A percentile compares a stretch with the other conserved stretches of the same genome.
These are phyloP conservation scores for Tautogolabrus adspersus DNA, from an alignment of 2,113 vertebrate genomes.

Conservation along the genomic window DNA sequence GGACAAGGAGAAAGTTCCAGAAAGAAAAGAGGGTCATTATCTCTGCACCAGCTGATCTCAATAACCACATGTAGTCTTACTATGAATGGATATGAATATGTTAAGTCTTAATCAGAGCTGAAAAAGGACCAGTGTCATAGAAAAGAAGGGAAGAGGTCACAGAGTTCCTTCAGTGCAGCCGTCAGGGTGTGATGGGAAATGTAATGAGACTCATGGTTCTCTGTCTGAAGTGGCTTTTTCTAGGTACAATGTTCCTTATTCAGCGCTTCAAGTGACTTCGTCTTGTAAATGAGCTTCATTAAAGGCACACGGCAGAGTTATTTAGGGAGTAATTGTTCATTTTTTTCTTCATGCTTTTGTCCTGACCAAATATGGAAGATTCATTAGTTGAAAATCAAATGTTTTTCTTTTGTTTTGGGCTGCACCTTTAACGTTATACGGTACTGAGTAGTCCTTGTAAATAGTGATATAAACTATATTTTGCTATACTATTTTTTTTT, in stretches of 20 bases:
- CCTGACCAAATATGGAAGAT: background rate
- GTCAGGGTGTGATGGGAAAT: conserved; percentile 8
- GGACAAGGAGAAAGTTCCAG: conserved; percentile 5
- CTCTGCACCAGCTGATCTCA: background rate
- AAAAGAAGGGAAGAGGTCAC: background rate
- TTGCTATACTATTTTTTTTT: no score
- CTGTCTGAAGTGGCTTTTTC: conserved; percentile 1
- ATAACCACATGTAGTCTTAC: background rate
- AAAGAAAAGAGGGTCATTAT: background rate
- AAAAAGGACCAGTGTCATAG: background rate
- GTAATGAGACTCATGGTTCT: background rate
- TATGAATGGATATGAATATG: background rate
- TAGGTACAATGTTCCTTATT: conserved; percentile 20
- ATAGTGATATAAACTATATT: no score
- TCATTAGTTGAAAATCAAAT: background rate
- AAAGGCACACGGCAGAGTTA: background rate
- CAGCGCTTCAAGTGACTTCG: background rate
- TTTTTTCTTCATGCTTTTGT: background rate
- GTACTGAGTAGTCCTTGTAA: no score
- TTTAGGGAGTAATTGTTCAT: background rate
- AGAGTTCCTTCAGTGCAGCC: background rate
- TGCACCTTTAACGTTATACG: no score
- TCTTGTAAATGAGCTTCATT: conserved; percentile 19
- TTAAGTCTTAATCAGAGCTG: background rate
- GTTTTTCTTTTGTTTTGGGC: background rate